Evolutionary conservation across 2,888 invertebrate genomes (phyloP).

Genomic region (Hypomecis atomaria): DNA sequence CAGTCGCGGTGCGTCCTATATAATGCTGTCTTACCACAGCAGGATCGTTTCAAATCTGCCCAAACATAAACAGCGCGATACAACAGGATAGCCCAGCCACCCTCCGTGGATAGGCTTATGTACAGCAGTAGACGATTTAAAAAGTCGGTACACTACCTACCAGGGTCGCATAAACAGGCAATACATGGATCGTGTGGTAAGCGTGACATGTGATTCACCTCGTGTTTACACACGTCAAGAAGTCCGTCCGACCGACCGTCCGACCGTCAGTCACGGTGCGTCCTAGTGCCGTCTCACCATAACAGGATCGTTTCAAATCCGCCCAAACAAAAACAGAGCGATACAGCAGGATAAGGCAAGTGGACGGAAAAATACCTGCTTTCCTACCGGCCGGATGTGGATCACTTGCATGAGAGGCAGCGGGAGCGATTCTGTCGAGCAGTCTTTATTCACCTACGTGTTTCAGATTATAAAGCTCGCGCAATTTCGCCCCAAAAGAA

Average conservation of each 20-base stretch:
- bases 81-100: slow-evolving; percentile 45
- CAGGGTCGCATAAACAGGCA: too few species aligned
- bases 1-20: neutral
- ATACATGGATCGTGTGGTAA: too few species aligned
- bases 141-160: too few species aligned
- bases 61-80: slow-evolving; percentile 40
- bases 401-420: slow-evolving; percentile 12
- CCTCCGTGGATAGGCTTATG: too few species aligned
- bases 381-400: slow-evolving; percentile 20
- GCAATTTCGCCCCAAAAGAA: too few species aligned
- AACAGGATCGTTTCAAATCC: slow-evolving; percentile 29
- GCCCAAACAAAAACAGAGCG: slow-evolving; percentile 37
- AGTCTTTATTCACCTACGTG: too few species aligned
- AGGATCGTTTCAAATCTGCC: slow-evolving; percentile 29
- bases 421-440: neutral
- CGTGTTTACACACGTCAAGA: too few species aligned
- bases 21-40: slow-evolving; percentile 1
- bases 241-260: too few species aligned
- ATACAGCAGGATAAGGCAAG: slow-evolving; percentile 44
- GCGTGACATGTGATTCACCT: too few species aligned
- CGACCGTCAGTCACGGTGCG: neutral
- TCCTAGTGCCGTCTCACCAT: slow-evolving; percentile 1
- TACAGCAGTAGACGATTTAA: too few species aligned
- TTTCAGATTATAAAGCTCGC: too few species aligned
- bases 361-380: slow-evolving; percentile 49